These are phyloP conservation scores for Listronotus oregonensis DNA, from an alignment of 1,140 invertebrate species.

Conservation along the genomic window DNA sequence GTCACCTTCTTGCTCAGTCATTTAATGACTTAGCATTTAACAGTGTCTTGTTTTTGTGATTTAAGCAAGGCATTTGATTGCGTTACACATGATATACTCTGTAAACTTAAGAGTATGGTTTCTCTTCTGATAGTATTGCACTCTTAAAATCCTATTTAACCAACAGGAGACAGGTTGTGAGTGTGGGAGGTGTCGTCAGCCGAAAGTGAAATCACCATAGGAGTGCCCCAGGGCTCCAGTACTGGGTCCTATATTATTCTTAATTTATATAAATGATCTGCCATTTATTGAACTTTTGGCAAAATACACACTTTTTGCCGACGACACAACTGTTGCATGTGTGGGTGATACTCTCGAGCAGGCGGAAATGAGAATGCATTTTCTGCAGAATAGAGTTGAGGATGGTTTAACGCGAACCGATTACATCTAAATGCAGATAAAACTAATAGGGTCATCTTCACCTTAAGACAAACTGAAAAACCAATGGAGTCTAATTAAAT, in stretches of 20 bases:
- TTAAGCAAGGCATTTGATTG: background rate
- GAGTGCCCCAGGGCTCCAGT: too few species aligned
- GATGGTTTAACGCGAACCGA: background rate
- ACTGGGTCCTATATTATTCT: slow-evolving; percentile 4
- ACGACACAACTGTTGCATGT: slow-evolving; percentile 7
- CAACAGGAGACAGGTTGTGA: slow-evolving; percentile 6
- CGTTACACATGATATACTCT: background rate
- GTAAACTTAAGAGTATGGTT: background rate
- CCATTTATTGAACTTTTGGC: background rate
- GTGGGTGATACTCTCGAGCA: background rate
- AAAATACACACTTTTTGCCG: slow-evolving; percentile 13
- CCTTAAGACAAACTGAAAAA: background rate
- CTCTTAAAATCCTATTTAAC: background rate
- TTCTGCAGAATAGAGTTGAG: background rate
- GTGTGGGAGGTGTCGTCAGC: background rate
- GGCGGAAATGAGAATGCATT: background rate
- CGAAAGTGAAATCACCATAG: too few species aligned
- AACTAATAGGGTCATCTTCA: background rate
- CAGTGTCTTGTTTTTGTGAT: background rate
- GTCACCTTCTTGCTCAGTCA: background rate
- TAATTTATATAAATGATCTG: slow-evolving; percentile 12
- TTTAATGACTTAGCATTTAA: background rate
- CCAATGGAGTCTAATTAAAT: background rate
- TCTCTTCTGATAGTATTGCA: background rate
- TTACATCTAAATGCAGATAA: too few species aligned